A percentile compares a stretch with the other conserved stretches of the same genome.
phyloP scores from a whole-genome alignment of 2,113 vertebrate species.

The Poicephalus meyeri region DNA sequence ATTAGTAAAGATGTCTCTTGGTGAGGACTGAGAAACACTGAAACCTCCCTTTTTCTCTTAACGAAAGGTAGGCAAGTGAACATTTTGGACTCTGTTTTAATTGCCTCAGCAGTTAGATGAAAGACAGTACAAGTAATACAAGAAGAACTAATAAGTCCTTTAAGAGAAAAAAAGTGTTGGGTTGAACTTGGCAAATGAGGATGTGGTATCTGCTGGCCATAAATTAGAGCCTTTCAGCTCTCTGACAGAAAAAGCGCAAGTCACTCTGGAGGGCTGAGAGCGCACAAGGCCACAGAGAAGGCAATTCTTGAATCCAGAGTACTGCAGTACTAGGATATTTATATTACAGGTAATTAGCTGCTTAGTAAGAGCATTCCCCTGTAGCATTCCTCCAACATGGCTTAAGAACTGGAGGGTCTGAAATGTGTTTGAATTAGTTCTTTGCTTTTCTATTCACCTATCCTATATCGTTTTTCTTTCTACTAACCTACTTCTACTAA shows the following conservation, averaged over 20 bases:
- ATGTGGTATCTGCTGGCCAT: background rate
- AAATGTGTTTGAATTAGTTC: background rate
- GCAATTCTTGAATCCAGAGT: background rate
- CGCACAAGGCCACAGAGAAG: background rate
- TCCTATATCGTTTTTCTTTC: background rate
- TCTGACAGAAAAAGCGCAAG: background rate
- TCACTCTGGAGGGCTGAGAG: background rate
- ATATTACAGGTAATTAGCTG: background rate
- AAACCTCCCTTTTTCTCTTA: background rate
- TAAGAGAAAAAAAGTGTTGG: background rate
- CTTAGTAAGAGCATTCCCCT: background rate
- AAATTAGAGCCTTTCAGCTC: background rate
- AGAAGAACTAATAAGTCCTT: background rate
- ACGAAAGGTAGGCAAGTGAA: background rate
- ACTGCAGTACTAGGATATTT: background rate
- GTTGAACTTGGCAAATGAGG: background rate
- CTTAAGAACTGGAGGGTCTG: background rate
- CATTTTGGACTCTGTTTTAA: background rate
- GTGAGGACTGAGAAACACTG: background rate
- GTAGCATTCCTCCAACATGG: background rate
- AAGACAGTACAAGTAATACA: background rate
- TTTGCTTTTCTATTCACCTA: background rate
- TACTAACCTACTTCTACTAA: background rate
- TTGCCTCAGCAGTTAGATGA: background rate
- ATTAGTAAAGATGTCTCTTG: background rate